Evolutionary conservation across 1,140 invertebrate species (phyloP), one percentile per base, ranked within the genome.

Genomic region (Lanistes nyassanus): DNA sequence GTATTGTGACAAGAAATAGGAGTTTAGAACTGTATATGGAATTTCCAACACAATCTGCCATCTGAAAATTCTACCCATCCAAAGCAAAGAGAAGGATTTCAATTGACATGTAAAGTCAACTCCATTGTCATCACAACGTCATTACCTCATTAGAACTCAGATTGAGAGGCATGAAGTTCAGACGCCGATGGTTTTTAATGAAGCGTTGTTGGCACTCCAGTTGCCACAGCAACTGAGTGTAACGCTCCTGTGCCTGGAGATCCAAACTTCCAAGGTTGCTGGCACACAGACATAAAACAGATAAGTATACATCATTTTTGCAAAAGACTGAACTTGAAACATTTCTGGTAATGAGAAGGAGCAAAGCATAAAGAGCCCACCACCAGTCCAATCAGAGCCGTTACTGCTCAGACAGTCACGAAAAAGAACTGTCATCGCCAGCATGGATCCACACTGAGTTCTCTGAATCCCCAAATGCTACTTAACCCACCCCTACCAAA

Each of bases 201-300:
- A 83, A 75, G 4, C 75, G 34, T 53, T 81, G 53, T 9, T 82
- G 51, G 39, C 79, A 81, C 58, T 82, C 78, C 36, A 76, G 69
- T 31, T 79, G 74, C 68, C 77, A 76, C 31, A 53, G 76, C 26
- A 82, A 66, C n/a, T 62, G 56, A 29, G 76, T 74, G 70, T 79
- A 82, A 19, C 76, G 68, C 39, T 76, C 69, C 62, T 84, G 82
- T 9, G 71, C 78, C 72, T 81, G 77, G 7, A 82, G 60, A 39
- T 80, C 77, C 71, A 84, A 60, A 36, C 65, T 53, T 37, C 67
- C 58, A 2, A 79, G 76, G 66, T 73, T 72, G 39, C 76, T 79
- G 58, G 1, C 76, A 76, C 37, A 36, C n/a, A 4, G 6, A 60
- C 9, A 62, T 13, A 62, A 34, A 0, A 23, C 11, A 26, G 5